Percentiles rank a stretch among this genome's conserved stretches.
phyloP scores from a whole-genome alignment of 2,888 invertebrate species.

The Bombylius discolor region DNA sequence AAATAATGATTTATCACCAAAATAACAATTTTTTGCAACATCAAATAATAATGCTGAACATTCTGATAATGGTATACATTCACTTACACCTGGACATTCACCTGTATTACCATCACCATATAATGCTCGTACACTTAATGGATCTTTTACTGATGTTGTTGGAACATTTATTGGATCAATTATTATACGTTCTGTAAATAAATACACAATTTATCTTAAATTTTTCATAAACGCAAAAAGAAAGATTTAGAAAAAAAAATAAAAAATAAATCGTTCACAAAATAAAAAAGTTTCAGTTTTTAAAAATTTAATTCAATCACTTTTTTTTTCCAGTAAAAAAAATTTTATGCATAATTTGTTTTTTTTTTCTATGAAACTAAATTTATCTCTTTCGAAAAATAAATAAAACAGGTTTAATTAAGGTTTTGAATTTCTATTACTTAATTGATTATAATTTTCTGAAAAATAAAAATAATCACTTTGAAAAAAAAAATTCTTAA shows the following conservation, averaged over 20 bases:
- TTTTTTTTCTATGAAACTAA: no score
- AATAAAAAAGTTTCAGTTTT: no score
- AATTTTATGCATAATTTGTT: no score
- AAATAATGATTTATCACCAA: slow-evolving; percentile 33
- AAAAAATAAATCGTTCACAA: no score
- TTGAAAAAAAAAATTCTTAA: neutral
- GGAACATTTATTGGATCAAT: neutral
- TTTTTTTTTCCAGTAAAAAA: no score
- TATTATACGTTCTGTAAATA: neutral
- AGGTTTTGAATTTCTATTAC: no score
- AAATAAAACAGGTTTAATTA: no score
- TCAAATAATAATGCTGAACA: slow-evolving; percentile 34
- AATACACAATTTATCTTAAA: neutral
- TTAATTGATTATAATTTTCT: no score
- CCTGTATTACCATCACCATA: slow-evolving; percentile 19
- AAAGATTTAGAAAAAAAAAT: neutral
- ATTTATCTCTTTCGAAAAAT: no score
- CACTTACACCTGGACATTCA: slow-evolving; percentile 28
- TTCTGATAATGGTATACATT: slow-evolving; percentile 34
- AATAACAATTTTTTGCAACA: slow-evolving; percentile 34
- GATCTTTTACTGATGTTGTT: slow-evolving; percentile 3
- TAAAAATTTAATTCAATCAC: no score
- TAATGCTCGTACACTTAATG: slow-evolving; percentile 22
- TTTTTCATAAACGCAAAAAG: neutral
- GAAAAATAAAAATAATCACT: no score